Evolutionary conservation across 2,888 invertebrate species (phyloP), one percentile per base, ranked within the genome.

Genomic region (Zaprionus obscuricornis): DNA sequence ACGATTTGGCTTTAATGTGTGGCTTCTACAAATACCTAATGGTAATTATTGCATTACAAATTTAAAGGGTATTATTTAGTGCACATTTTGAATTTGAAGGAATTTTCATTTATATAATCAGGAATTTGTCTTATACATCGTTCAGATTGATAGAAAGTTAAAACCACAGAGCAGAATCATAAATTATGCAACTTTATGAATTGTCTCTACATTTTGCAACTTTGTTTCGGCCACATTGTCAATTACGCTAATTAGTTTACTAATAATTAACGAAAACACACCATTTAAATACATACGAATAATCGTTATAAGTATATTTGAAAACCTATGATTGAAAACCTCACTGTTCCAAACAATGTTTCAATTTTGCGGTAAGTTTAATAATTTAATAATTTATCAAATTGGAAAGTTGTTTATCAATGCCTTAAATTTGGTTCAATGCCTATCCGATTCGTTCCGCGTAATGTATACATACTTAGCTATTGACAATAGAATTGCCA

Each of bases 241-340:
- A 78, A 85, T 85, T 78, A 74, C 57, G 62, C 83, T 74, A 85
- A 78, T 85, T 71, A 77, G 50, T 27, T 55, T 69, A 62, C 57
- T 46, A 77, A 77, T 85, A 71, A 78, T 78, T 71, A 77, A 85
- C 60, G 34, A 17, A 7, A 50, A 49, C 24, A 62, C n/a, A n/a
- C 4, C 14, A 36, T 26, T 3, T 20, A 36, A n/a, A 49, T 29
- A 49, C 29, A 49, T 50, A 64, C n/a, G n/a, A n/a, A n/a, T n/a
- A n/a, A n/a, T n/a, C n/a, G n/a, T n/a, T n/a, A n/a, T n/a, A n/a
- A n/a, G n/a, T n/a, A n/a, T n/a, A n/a, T n/a, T n/a, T n/a, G n/a
- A n/a, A n/a, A n/a, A n/a, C n/a, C n/a, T n/a, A n/a, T n/a, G n/a
- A n/a, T n/a, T n/a, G n/a, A n/a, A n/a, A n/a, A n/a, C n/a, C n/a